phyloP scores from a whole-genome alignment of 2,797 vertebrate genomes.

The Myoxocephalus aenaeus region DNA sequence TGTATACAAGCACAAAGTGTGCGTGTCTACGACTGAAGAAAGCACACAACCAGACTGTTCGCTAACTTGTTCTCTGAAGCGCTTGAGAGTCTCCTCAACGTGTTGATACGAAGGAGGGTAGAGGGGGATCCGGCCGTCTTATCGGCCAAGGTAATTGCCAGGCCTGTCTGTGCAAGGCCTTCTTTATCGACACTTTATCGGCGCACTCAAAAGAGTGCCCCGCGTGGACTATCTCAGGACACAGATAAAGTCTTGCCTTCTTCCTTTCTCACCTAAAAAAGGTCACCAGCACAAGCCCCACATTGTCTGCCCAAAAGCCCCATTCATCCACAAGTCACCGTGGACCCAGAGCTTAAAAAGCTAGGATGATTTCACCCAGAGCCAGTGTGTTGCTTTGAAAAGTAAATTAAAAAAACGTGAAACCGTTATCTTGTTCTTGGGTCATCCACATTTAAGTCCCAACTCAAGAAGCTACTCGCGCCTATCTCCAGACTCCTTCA shows the following conservation, averaged over 20 bases:
- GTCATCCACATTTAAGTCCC: conserved; percentile 3
- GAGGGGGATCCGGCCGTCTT: conserved; percentile 16
- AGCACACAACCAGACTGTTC: background rate
- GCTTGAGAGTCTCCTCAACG: background rate
- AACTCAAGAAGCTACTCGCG: background rate
- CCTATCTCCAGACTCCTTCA: conserved; percentile 15
- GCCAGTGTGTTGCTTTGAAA: background rate
- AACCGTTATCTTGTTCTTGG: conserved; percentile 1
- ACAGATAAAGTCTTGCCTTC: conserved; percentile 19
- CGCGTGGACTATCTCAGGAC: conserved; percentile 14
- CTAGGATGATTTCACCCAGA: background rate
- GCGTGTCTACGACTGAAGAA: background rate
- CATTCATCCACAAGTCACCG: background rate
- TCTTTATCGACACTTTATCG: conserved; percentile 36
- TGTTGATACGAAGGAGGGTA: background rate
- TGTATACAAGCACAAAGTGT: background rate
- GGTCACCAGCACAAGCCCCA: conserved; percentile 27
- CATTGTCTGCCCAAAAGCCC: background rate
- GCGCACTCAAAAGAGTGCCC: conserved; percentile 1
- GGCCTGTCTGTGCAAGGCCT: conserved; percentile 38
- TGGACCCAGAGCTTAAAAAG: background rate
- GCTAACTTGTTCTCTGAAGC: background rate
- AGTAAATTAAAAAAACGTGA: background rate
- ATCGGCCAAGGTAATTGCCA: conserved; percentile 25
- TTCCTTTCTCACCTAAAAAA: conserved; percentile 40